phyloP scores from a whole-genome alignment of 2,797 vertebrate genomes.

The Perdix hodgsoniae region DNA sequence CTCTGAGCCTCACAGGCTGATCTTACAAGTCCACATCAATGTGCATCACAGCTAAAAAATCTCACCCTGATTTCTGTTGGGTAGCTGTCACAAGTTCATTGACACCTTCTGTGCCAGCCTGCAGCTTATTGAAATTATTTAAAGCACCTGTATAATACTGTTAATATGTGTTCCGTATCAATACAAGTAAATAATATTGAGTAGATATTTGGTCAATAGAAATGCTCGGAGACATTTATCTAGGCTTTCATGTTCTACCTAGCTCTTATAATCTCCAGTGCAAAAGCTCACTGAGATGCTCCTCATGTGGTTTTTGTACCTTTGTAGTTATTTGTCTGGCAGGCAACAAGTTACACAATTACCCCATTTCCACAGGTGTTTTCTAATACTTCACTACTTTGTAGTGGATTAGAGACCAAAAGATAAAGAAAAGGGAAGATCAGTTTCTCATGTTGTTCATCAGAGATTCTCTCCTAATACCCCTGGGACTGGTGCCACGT shows the following conservation, averaged over 20 bases:
- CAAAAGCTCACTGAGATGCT: not conserved
- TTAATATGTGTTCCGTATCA: not conserved
- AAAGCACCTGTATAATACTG: not conserved
- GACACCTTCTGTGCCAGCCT: not conserved
- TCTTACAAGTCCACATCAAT: not conserved
- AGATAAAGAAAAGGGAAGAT: not conserved
- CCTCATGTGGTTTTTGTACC: not conserved
- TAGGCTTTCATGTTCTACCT: not conserved
- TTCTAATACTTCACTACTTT: not conserved
- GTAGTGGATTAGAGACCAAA: not conserved
- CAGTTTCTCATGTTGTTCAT: not conserved
- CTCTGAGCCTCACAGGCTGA: not conserved
- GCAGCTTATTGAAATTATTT: not conserved
- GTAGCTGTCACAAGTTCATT: not conserved
- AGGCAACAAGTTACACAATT: not conserved
- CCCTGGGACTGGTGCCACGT: not conserved
- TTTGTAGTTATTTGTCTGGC: not conserved
- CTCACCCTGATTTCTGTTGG: not conserved
- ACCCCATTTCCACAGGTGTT: not conserved
- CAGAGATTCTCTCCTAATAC: not conserved
- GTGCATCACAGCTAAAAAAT: not conserved
- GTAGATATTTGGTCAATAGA: not conserved
- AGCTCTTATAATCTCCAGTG: not conserved
- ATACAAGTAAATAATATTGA: not conserved
- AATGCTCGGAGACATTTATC: not conserved